These are phyloP conservation scores for Neoascia interrupta DNA, from an alignment of 2,888 invertebrate genomes.

Conservation along the genomic window DNA sequence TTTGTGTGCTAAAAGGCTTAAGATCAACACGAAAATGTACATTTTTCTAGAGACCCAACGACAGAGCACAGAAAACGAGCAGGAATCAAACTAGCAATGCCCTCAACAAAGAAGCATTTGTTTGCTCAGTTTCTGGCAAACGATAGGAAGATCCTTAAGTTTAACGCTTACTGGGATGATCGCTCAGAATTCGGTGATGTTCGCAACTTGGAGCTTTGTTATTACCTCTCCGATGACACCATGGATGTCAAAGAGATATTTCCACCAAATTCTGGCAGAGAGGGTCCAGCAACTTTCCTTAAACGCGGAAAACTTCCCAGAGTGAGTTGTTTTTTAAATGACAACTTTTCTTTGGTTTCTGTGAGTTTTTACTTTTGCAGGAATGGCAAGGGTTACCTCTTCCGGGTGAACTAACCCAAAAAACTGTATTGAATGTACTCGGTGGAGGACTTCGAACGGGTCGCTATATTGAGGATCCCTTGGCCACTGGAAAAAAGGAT, in stretches of 20 bases:
- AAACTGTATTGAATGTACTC: slow-evolving; percentile 84
- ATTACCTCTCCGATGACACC: slow-evolving; percentile 92
- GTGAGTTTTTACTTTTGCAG: slow-evolving; percentile 18
- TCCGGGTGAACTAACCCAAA: slow-evolving; percentile 80
- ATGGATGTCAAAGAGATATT: slow-evolving; percentile 91
- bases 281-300: slow-evolving; percentile 87
- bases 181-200: slow-evolving; percentile 88
- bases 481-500: slow-evolving; percentile 81
- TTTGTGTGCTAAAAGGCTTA: too few species aligned
- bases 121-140: slow-evolving; percentile 91
- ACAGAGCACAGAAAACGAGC: slow-evolving; percentile 79
- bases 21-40: too few species aligned
- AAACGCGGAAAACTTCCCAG: slow-evolving; percentile 89
- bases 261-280: slow-evolving; percentile 85
- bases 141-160: slow-evolving; percentile 87
- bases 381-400: slow-evolving; percentile 74
- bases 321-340: slow-evolving; percentile 78
- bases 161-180: slow-evolving; percentile 95
- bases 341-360: not conserved
- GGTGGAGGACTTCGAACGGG: slow-evolving; percentile 81
- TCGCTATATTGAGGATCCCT: slow-evolving; percentile 82
- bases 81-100: slow-evolving; percentile 70
- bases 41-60: slow-evolving; percentile 80
- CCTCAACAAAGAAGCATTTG: slow-evolving; percentile 82
- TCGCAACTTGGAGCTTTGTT: slow-evolving; percentile 89